Evolutionary conservation across 2,113 vertebrate species (phyloP).

Genomic region (Leucopsar rothschildi): DNA sequence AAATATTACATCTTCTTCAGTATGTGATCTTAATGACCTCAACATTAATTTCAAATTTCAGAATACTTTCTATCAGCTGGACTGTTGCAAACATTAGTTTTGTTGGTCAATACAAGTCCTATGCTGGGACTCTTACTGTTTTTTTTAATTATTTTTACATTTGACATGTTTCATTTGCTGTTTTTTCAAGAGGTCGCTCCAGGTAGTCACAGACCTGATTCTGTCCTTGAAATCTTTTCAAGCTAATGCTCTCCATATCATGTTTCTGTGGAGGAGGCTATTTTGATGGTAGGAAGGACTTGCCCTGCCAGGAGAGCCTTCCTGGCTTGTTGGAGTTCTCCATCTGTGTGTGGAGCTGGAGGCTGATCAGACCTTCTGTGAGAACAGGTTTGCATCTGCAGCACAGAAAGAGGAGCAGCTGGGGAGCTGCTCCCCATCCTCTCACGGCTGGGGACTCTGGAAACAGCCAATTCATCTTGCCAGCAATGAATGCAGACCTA

Average conservation of each 20-base stretch:
- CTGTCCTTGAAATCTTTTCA: neutral
- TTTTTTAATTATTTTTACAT: neutral
- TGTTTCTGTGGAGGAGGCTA: neutral
- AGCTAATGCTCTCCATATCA: neutral
- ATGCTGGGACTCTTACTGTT: neutral
- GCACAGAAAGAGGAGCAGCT: neutral
- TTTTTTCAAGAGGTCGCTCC: neutral
- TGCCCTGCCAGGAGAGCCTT: neutral
- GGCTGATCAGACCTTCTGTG: neutral
- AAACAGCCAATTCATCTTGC: neutral
- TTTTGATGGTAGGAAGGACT: neutral
- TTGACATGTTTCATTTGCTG: neutral
- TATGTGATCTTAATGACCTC: neutral
- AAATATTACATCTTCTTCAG: neutral
- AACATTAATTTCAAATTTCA: neutral
- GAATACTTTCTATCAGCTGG: neutral
- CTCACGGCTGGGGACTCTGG: neutral
- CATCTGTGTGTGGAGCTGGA: neutral
- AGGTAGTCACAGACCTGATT: neutral
- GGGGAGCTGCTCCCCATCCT: neutral
- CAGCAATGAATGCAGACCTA: neutral
- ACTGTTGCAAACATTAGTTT: neutral
- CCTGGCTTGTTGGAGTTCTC: neutral
- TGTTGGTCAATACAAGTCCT: neutral
- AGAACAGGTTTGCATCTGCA: neutral